phyloP scores from a whole-genome alignment of 2,888 invertebrate species.

The Bhutanitis thaidina region DNA sequence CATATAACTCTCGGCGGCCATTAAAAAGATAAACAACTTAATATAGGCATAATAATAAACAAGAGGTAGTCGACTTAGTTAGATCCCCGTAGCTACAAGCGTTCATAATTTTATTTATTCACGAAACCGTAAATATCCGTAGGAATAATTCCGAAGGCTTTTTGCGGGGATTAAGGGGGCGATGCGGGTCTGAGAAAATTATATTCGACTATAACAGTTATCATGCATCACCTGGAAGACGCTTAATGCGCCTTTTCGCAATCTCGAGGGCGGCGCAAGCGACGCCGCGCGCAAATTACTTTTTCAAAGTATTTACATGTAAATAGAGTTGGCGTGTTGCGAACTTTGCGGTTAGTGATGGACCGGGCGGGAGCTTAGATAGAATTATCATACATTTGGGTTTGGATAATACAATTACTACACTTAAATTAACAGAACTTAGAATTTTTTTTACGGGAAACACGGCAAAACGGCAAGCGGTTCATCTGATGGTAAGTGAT shows the following conservation, averaged over 20 bases:
- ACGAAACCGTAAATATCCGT: slow-evolving; percentile 77
- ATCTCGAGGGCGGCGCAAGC: slow-evolving; percentile 74
- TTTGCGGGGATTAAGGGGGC: slow-evolving; percentile 78
- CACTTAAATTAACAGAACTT: no score
- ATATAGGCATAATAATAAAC: slow-evolving; percentile 79
- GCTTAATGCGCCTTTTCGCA: slow-evolving; percentile 78
- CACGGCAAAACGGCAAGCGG: no score
- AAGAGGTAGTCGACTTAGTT: slow-evolving; percentile 62
- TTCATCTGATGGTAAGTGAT: no score
- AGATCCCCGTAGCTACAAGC: slow-evolving; percentile 55
- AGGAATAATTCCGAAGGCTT: slow-evolving; percentile 77
- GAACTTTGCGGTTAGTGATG: slow-evolving; percentile 50
- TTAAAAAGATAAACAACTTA: slow-evolving; percentile 80
- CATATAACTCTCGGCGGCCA: slow-evolving; percentile 72
- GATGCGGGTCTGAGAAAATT: slow-evolving; percentile 77
- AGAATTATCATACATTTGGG: neutral
- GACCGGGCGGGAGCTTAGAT: slow-evolving; percentile 23
- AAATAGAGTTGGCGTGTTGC: slow-evolving; percentile 65
- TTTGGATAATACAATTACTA: no score
- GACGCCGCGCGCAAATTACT: slow-evolving; percentile 74
- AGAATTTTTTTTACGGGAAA: no score
- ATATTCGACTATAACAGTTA: slow-evolving; percentile 80
- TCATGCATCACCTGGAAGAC: slow-evolving; percentile 79
- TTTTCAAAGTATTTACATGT: slow-evolving; percentile 80
- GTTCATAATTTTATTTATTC: slow-evolving; percentile 79